Base-by-base conservation (phyloP, 2,888 invertebrate species). In the Drosophila seclusa region DNA sequence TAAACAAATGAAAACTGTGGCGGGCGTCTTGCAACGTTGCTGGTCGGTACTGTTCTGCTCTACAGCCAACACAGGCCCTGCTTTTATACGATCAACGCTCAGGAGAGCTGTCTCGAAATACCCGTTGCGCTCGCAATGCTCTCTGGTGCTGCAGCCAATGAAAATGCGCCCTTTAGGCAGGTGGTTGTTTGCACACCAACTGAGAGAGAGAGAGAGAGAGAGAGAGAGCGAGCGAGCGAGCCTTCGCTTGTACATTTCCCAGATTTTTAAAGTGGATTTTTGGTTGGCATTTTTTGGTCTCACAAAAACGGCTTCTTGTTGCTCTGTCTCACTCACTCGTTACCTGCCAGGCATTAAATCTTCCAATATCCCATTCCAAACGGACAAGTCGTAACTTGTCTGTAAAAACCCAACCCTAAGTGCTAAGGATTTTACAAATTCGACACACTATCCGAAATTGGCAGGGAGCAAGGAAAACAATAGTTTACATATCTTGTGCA, bases 301-400 rank as follows among this genome's bases (percentile, higher is more conserved):
- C 68, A 65, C 62, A 55, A 73, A 59, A 64, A 68, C 53, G 58
- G 55, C 59, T 68, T 70, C 61, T 72, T 63, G 60, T 76, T 66
- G 42, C 60, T 50, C 63, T 57, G 59, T 68, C 75, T 65, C 68
- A 64, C 48, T 70, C 29, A 8, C 65, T 58, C 63, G 40, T 73
- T 91, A 89, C 90, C 91, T 89, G 90, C 75, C 70, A 34, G 13
- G 18, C 60, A 53, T 58, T 50, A 60, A 64, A 70, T 67, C 64
- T 63, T 57, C 69, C 52, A 58, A 67, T 66, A 81, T 68, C 75
- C 66, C 63, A 59, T 68, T 58, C 21, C 72, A 34, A 70, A 55
- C 73, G 55, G 72, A 85, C 87, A 87, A 89, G 87, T 89, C 76
- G 58, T 48, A 63, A 71, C 87, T 69, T 89, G 90, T 90, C 64